Conservation (phyloP, 1,140 invertebrate genomes). For the Leptonema lineaticorne region DNA sequence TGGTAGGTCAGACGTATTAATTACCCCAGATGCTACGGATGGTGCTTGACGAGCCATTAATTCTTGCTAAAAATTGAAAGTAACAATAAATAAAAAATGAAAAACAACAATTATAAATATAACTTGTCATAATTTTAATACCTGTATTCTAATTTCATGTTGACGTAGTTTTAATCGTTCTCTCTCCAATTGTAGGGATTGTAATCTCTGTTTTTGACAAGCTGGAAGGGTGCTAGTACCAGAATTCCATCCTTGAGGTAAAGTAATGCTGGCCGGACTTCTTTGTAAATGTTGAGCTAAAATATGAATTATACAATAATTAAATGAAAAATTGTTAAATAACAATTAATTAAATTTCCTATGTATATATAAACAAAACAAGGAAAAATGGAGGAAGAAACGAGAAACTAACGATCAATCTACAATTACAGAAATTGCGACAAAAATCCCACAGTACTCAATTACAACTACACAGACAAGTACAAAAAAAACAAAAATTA, state of each 20-base stretch:
- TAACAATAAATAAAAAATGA: not conserved
- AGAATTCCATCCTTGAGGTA: slow-evolving; percentile 59
- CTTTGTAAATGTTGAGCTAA: slow-evolving; percentile 72
- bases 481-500: not conserved
- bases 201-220: slow-evolving; percentile 75
- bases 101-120: not conserved
- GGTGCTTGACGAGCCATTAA: slow-evolving; percentile 66
- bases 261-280: slow-evolving; percentile 60
- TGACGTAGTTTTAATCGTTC: slow-evolving; percentile 84
- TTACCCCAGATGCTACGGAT: slow-evolving; percentile 48
- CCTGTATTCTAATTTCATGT: slow-evolving; percentile 85
- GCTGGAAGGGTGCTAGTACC: slow-evolving; percentile 62
- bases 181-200: slow-evolving; percentile 82
- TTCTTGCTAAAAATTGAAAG: slow-evolving; percentile 60
- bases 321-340: no score
- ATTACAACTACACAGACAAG: no score
- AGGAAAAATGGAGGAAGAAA: no score
- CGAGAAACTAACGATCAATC: no score
- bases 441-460: no score
- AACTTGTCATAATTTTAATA: slow-evolving; percentile 46
- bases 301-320: slow-evolving; percentile 40
- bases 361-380: no score
- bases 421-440: no score
- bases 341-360: no score
- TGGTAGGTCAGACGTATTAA: slow-evolving; percentile 50